Base-by-base conservation (phyloP, 1,140 invertebrate genomes). In the Panonychus citri region DNA sequence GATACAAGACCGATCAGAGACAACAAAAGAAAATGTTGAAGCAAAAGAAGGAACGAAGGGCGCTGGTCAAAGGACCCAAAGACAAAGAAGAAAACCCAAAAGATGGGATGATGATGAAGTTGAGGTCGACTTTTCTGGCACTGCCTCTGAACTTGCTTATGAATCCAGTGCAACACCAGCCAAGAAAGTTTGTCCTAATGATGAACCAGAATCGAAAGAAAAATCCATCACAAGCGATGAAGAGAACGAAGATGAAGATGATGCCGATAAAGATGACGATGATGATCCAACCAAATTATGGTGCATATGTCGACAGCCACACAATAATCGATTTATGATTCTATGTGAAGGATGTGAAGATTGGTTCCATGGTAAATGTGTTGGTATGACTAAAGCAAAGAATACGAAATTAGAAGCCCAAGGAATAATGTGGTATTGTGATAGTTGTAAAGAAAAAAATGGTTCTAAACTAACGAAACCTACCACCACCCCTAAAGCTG, bases 261-360 rank as follows among this genome's bases (percentile, higher is more conserved):
- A 87, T 3, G 80, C 91, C 70, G 88, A 93, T 73, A 88, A 94
- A 73, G 87, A 93, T 75, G 87, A 87, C 3, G 80, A 91, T 70
- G 88, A 93, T 73, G 88, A 94, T 76, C 88, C 88, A 3, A 80
- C 89, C 61, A 81, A 83, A 70, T 71, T 94, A 25, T 95, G 89
- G 87, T 96, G 90, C 69, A 84, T 94, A 64, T 96, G 90, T 67
- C 80, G 82, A 63, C 83, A 88, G 64, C 90, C 89, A 1, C 87
- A 95, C 67, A 88, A 90, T 64, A 90, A 93, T 71, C 76, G 87
- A 30, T 95, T 95, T 68, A 96, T 96, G 91, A 95, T 96, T 65
- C 89, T 86, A 66, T 96, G 91, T 68, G 91, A 96, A 69, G 76
- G 77, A 1, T 96, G 90, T 70, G 83, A 91, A 67, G 87, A 94